Evolutionary conservation across 2,797 vertebrate genomes (phyloP).

Genomic region (Typhlichthys eigenmanni): DNA sequence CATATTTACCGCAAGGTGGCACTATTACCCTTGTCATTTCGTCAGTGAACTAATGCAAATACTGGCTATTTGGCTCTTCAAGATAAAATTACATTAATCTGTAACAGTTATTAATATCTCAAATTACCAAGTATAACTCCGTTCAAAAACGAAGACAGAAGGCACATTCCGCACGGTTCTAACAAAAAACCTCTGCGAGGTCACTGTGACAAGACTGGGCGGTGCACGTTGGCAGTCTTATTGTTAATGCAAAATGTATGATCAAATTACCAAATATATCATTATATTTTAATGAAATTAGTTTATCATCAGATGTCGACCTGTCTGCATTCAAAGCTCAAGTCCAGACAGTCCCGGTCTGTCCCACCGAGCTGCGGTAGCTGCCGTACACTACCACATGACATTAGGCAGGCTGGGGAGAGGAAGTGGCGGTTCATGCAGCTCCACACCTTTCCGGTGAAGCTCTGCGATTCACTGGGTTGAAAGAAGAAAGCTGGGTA

Average conservation of each 20-base stretch:
- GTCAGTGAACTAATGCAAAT: too few species aligned
- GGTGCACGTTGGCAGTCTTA: too few species aligned
- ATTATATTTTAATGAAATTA: too few species aligned
- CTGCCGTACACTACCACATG: neutral
- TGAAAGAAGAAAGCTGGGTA: constrained; percentile 65
- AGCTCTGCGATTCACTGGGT: constrained; percentile 67
- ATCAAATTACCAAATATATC: too few species aligned
- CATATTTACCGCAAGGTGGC: constrained; percentile 20
- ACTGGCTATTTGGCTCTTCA: neutral
- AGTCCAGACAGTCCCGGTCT: neutral
- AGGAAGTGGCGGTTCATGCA: constrained; percentile 77
- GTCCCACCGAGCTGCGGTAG: neutral
- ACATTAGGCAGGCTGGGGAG: constrained; percentile 31
- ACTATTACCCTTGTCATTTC: constrained; percentile 8
- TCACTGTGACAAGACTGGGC: too few species aligned
- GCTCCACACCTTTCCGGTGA: constrained; percentile 84
- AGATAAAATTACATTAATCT: neutral
- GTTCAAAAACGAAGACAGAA: neutral
- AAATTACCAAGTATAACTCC: too few species aligned
- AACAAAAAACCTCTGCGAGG: too few species aligned
- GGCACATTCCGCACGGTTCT: neutral
- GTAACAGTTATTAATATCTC: neutral
- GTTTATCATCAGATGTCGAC: too few species aligned
- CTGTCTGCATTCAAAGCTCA: too few species aligned
- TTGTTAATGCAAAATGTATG: too few species aligned